Evolutionary conservation across 2,797 vertebrate species (phyloP).

Genomic region (Sciaenops ocellatus): DNA sequence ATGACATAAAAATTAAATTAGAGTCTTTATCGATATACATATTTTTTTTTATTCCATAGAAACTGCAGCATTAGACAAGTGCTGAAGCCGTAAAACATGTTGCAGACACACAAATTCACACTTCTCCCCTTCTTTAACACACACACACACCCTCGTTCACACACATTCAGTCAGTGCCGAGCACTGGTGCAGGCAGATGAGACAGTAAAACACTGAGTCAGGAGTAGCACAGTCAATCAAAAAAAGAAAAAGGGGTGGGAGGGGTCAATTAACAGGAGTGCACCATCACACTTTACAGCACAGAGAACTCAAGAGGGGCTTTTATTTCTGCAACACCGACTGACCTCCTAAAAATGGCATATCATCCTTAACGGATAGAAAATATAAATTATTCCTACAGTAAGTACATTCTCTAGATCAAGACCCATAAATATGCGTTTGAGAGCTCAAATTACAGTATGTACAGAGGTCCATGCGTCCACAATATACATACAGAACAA

Average conservation of each 20-base stretch:
- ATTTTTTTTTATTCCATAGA: constrained; percentile 54
- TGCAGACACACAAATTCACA: constrained; percentile 4
- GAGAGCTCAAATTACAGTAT: constrained; percentile 82
- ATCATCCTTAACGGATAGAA: constrained; percentile 84
- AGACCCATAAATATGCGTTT: constrained; percentile 89
- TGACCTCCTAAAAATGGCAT: constrained; percentile 35
- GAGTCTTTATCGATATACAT: constrained; percentile 21
- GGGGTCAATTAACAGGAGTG: not conserved
- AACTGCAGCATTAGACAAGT: constrained; percentile 61
- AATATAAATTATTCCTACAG: constrained; percentile 87
- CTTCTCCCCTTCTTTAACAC: too few species aligned
- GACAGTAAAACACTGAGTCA: constrained; percentile 27
- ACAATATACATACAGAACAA: constrained; percentile 87
- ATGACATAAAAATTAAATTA: not conserved
- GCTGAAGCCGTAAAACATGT: constrained; percentile 51
- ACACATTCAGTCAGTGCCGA: constrained; percentile 6
- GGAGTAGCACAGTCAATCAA: constrained; percentile 19
- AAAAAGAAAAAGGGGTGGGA: not conserved
- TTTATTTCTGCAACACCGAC: constrained; percentile 21
- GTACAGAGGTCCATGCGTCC: constrained; percentile 90
- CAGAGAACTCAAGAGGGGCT: constrained; percentile 4
- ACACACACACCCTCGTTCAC: constrained; percentile 10
- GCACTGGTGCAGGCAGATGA: constrained; percentile 37
- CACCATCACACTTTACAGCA: constrained; percentile 30
- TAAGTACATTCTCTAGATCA: constrained; percentile 82